Conservation (phyloP, 2,113 vertebrate species). For the Pavo muticus region DNA sequence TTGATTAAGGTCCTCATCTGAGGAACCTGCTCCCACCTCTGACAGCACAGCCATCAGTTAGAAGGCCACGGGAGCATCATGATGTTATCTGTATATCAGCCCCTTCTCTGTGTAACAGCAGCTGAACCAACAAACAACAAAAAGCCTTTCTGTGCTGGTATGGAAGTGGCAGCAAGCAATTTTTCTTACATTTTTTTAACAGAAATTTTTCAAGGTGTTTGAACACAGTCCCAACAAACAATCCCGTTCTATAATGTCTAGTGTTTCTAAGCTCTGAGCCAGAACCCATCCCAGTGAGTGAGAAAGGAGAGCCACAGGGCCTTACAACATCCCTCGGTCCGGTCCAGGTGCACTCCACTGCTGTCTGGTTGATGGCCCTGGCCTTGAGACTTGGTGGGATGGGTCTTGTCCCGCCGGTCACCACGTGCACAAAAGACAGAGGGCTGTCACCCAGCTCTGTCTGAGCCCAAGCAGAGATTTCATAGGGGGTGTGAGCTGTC, state of each 20-base stretch:
- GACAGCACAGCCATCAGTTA: background rate
- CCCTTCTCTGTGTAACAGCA: background rate
- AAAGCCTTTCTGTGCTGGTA: rapidly evolving
- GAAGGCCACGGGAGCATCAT: background rate
- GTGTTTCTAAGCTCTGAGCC: background rate
- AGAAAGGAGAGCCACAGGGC: background rate
- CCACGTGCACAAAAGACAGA: slow-evolving; percentile 85
- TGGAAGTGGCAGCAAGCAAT: background rate
- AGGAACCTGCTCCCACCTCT: background rate
- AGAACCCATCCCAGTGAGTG: background rate
- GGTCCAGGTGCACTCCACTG: slow-evolving; percentile 93
- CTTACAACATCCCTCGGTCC: slow-evolving; percentile 82
- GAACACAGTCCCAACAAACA: background rate
- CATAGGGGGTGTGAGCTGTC: slow-evolving; percentile 91
- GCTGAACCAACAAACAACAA: background rate
- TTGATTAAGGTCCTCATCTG: background rate
- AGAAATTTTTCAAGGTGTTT: background rate
- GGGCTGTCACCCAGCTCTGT: slow-evolving; percentile 92
- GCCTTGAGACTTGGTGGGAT: slow-evolving; percentile 87
- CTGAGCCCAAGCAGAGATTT: slow-evolving; percentile 94
- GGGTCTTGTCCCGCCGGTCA: slow-evolving; percentile 84
- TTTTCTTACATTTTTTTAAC: background rate
- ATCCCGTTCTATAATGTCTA: background rate
- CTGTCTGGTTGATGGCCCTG: slow-evolving; percentile 91
- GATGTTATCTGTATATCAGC: background rate